Evolutionary conservation across 2,797 vertebrate species (phyloP), one percentile per base, ranked within the genome.

Genomic region (Semotilus atromaculatus): DNA sequence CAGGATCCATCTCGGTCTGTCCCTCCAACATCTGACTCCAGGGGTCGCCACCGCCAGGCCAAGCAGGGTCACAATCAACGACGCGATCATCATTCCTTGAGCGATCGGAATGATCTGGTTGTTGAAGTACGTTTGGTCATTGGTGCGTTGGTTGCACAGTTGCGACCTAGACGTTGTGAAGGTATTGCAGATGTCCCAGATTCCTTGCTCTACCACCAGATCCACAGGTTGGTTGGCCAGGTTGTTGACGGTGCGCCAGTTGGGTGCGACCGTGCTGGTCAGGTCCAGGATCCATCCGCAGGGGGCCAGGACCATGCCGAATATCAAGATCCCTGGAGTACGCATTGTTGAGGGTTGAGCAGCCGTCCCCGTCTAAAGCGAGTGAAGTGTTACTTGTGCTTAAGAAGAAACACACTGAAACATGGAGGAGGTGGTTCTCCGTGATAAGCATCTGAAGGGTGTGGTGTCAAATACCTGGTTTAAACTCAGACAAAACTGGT

Each of bases 1-100:
- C 68, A 96, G 34, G 0, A 16, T 0, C 92, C 92, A 95, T 83
- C 88, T 94, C 0, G 98, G 98, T 2, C 80, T 78, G 0, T 95
- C 88, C 6, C 1, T 95, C 98, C 98, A 99, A 92, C 97, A 99
- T 87, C 97, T 96, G 48, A 97, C 95, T 0, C 97, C 98, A 0
- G 97, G 92, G 3, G 95, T 85, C 0, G 97, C 96, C 86, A 98
- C 90, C 38, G 91, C 88, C 76, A 98, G 86, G 1, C 97, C 97
- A 26, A 96, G 23, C 0, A 91, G 13, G 0, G 94, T 94, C 79
- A 95, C 80, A 0, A 95, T 90, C 82, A 99, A 91, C 0, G 97
- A 97, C 2, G 95, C 92, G 72, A 96, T 84, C 96, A 96, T 98
- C 87, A 98, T 31, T 0, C 93, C 97, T 64, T 90, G 94, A 0